Percentiles rank a stretch among this genome's conserved stretches.
phyloP scores from a whole-genome alignment of 2,797 vertebrate species.

The Sebastes baramenuke region DNA sequence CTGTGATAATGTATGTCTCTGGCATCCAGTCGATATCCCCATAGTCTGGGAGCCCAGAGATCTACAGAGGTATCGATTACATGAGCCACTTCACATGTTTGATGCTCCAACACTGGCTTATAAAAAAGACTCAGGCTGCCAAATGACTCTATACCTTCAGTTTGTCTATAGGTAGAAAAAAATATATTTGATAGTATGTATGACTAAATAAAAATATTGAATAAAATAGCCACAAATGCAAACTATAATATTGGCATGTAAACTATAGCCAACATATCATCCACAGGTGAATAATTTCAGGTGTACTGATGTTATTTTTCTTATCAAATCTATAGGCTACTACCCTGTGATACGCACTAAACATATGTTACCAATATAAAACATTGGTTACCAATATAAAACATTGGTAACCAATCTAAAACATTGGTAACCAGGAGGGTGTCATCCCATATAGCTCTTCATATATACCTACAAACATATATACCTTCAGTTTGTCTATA shows the following conservation, averaged over 20 bases:
- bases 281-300: background rate
- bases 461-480: too few species aligned
- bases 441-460: background rate
- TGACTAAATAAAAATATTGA: background rate
- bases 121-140: slow-evolving; percentile 30
- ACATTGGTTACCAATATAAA: background rate
- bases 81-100: slow-evolving; percentile 58
- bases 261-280: background rate
- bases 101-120: slow-evolving; percentile 55
- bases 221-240: background rate
- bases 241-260: background rate
- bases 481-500: background rate
- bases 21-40: slow-evolving; percentile 77
- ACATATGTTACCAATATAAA: background rate
- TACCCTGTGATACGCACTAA: background rate
- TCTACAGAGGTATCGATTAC: slow-evolving; percentile 78
- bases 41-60: slow-evolving; percentile 63
- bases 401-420: background rate
- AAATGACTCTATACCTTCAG: background rate
- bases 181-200: background rate
- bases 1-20: slow-evolving; percentile 78
- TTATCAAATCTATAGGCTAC: too few species aligned
- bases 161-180: background rate
- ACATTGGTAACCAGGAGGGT: background rate
- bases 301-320: background rate